These are phyloP conservation scores for Drosophila tani DNA, from an alignment of 1,140 invertebrate genomes.

Conservation along the genomic window DNA sequence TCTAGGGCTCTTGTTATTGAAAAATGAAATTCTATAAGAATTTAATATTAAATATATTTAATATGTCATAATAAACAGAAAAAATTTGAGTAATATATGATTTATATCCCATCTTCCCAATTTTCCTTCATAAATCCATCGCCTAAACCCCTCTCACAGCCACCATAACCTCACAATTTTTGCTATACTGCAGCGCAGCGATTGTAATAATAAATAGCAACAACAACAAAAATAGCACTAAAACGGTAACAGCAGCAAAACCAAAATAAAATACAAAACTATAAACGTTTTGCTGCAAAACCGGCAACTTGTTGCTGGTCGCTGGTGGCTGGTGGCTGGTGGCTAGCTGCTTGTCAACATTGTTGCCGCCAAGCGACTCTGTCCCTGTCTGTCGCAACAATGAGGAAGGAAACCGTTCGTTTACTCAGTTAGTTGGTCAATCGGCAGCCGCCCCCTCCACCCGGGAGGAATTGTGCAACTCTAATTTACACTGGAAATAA, in stretches of 20 bases:
- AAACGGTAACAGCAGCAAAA: slow-evolving; percentile 28
- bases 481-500: neutral
- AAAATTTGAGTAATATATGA: neutral
- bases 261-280: slow-evolving; percentile 1
- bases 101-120: accelerated
- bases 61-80: neutral
- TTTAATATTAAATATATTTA: neutral
- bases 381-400: slow-evolving; percentile 51
- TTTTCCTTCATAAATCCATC: neutral
- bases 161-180: neutral
- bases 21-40: too few relatives aligned
- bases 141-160: neutral
- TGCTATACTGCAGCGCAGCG: slow-evolving; percentile 11
- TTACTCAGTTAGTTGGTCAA: slow-evolving; percentile 64
- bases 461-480: slow-evolving; percentile 35
- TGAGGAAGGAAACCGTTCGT: slow-evolving; percentile 58
- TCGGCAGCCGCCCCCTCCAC: neutral
- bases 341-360: slow-evolving; percentile 20
- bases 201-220: slow-evolving; percentile 33
- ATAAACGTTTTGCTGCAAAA: slow-evolving; percentile 2
- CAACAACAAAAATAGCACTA: slow-evolving; percentile 18
- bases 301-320: slow-evolving; percentile 49
- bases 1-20: too few relatives aligned
- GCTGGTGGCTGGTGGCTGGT: neutral
- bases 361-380: slow-evolving; percentile 27